A percentile compares a stretch with the other conserved stretches of the same genome.
phyloP scores from a whole-genome alignment of 2,797 vertebrate species.

The Nothura maculosa region DNA sequence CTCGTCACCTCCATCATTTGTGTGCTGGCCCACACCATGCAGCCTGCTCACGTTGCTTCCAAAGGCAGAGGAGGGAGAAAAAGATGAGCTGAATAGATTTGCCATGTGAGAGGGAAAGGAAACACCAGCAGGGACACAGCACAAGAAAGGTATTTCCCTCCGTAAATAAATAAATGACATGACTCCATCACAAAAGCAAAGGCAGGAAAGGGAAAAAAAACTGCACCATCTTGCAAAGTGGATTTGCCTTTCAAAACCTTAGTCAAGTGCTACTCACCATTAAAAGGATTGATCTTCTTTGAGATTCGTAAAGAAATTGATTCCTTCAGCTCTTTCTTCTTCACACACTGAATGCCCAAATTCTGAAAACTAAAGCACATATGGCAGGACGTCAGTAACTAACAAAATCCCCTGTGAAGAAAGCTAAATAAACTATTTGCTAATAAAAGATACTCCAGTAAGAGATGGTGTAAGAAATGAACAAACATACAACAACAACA shows the following conservation, averaged over 20 bases:
- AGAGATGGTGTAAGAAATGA: neutral
- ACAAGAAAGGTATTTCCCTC: neutral
- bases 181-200: neutral
- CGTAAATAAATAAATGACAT: neutral
- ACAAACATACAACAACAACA: neutral
- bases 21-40: neutral
- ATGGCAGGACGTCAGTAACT: constrained; percentile 17
- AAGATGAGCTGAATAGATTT: neutral
- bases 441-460: neutral
- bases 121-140: neutral
- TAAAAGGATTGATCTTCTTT: constrained; percentile 94
- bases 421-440: neutral
- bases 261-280: constrained; percentile 84
- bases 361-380: constrained; percentile 94
- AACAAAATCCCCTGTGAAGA: neutral
- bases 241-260: neutral
- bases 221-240: neutral
- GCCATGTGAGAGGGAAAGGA: neutral
- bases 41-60: neutral
- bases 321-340: constrained; percentile 95
- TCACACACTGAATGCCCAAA: constrained; percentile 97
- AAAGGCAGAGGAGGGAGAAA: too few relatives aligned
- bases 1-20: neutral
- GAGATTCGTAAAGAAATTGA: constrained; percentile 91
- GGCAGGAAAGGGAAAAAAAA: neutral